Percentiles rank a stretch among this genome's conserved stretches.
Conservation (phyloP, 2,797 vertebrate species). For the Selene dorsalis region DNA sequence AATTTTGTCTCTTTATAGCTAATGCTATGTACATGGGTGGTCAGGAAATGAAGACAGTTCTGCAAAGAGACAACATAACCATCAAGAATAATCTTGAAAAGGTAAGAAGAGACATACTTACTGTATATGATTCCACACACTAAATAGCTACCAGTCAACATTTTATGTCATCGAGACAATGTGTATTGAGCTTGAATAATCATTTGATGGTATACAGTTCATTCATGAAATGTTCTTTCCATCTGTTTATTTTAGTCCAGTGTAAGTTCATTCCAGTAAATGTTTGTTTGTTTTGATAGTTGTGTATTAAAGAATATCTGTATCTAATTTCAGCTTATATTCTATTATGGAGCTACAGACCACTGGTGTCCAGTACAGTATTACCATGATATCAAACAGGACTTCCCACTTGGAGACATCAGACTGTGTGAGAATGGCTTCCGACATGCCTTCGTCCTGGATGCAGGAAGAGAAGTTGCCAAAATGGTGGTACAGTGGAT, state of each 20-base stretch:
- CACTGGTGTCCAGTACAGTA: slow-evolving; percentile 91
- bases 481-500: slow-evolving; percentile 89
- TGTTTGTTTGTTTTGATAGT: background rate
- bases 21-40: slow-evolving; percentile 92
- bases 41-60: slow-evolving; percentile 92
- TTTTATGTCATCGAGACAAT: background rate
- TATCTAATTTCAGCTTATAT: slow-evolving; percentile 87
- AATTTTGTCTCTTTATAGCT: slow-evolving; percentile 79
- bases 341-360: slow-evolving; percentile 92
- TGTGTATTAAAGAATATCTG: background rate
- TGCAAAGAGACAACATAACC: slow-evolving; percentile 88
- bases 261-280: background rate
- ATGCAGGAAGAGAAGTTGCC: slow-evolving; percentile 86
- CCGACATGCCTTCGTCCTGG: slow-evolving; percentile 90
- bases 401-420: slow-evolving; percentile 91
- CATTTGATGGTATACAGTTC: background rate
- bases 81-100: slow-evolving; percentile 89
- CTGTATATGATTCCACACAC: too few relatives aligned
- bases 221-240: background rate
- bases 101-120: slow-evolving; percentile 78
- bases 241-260: background rate
- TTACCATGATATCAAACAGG: slow-evolving; percentile 91
- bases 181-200: background rate
- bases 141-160: background rate
- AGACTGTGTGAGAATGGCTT: slow-evolving; percentile 90